Evolutionary conservation across 1,140 invertebrate species (phyloP).

Genomic region (Potamilus streckersoni): DNA sequence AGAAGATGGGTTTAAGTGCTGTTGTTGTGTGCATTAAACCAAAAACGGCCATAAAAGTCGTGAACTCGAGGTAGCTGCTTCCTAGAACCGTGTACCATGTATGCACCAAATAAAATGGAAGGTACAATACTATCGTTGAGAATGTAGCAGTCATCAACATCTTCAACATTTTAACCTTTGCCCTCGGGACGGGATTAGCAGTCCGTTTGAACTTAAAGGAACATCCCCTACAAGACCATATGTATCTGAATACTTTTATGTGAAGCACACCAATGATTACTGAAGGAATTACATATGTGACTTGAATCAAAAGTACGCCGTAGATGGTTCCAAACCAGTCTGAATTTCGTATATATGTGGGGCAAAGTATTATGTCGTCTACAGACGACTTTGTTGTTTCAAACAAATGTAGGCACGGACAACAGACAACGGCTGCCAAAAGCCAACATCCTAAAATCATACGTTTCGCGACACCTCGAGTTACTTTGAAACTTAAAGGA

Average conservation of each 20-base stretch:
- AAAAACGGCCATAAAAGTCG: slow-evolving; percentile 34
- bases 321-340: slow-evolving; percentile 38
- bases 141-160: slow-evolving; percentile 48
- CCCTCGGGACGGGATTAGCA: slow-evolving; percentile 51
- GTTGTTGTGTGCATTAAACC: slow-evolving; percentile 32
- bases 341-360: slow-evolving; percentile 39
- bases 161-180: slow-evolving; percentile 60
- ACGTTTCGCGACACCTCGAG: slow-evolving; percentile 51
- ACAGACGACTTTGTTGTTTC: neutral
- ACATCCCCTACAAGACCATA: slow-evolving; percentile 43
- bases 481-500: slow-evolving; percentile 60
- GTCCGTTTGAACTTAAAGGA: slow-evolving; percentile 37
- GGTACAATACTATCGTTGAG: slow-evolving; percentile 24
- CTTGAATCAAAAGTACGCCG: slow-evolving; percentile 26
- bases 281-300: slow-evolving; percentile 38
- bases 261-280: slow-evolving; percentile 35
- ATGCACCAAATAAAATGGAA: slow-evolving; percentile 43
- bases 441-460: slow-evolving; percentile 46
- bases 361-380: slow-evolving; percentile 21
- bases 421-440: slow-evolving; percentile 30
- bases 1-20: slow-evolving; percentile 46
- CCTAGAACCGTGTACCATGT: slow-evolving; percentile 33
- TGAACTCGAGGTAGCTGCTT: slow-evolving; percentile 5
- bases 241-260: slow-evolving; percentile 42
- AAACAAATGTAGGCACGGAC: slow-evolving; percentile 48